Percentiles rank a stretch among this genome's conserved stretches.
phyloP scores from a whole-genome alignment of 1,140 invertebrate species.

The Drosophila albomicans region DNA sequence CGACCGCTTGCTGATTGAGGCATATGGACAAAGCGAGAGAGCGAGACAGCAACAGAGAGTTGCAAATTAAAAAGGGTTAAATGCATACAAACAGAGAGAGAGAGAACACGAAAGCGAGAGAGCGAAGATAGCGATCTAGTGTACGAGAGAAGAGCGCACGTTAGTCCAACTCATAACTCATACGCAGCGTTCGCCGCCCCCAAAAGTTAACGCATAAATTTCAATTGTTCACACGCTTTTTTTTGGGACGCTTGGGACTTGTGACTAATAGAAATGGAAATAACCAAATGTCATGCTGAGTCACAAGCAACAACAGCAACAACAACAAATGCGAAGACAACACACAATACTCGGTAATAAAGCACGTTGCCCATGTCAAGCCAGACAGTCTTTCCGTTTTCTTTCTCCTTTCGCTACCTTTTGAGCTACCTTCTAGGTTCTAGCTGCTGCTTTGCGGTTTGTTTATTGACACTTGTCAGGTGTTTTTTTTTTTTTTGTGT shows the following conservation, averaged over 20 bases:
- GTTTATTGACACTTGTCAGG: constrained; percentile 64
- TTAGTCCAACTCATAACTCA: constrained; percentile 28
- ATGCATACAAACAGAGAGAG: not conserved
- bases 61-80: not conserved
- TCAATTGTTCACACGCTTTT: constrained; percentile 15
- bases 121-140: not conserved
- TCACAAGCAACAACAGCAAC: constrained; percentile 39
- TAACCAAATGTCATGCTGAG: constrained; percentile 71
- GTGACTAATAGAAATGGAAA: constrained; percentile 66
- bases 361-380: constrained; percentile 41
- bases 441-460: not conserved
- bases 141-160: not conserved
- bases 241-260: constrained; percentile 13
- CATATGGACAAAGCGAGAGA: constrained; percentile 1
- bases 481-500: constrained; percentile 30
- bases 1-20: not conserved
- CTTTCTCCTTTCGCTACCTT: not conserved
- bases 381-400: not conserved
- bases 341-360: constrained; percentile 14
- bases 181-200: constrained; percentile 24
- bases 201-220: constrained; percentile 29
- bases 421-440: not conserved
- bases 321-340: not conserved
- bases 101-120: not conserved
- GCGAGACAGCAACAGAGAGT: not conserved